Base-by-base conservation (phyloP, 1,140 invertebrate species). In the Phocides pigmalion region DNA sequence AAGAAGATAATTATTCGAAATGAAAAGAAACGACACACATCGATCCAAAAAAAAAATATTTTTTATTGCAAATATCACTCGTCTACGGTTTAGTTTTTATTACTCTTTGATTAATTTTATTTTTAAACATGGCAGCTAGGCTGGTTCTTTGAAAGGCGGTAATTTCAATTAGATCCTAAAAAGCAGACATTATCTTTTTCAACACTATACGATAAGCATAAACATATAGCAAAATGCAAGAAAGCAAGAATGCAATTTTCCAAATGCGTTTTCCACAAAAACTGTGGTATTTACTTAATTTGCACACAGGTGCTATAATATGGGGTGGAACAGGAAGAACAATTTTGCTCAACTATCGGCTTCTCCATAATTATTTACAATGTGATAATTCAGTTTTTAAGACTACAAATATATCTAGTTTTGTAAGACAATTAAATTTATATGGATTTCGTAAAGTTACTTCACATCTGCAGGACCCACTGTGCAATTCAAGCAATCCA, bases 371-470 rank as follows among this genome's bases (percentile, higher is more conserved):
- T 59, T 94, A 93, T 74, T 77, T 94, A 8, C 85, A 89, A 64
- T 84, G 87, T 50, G 83, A 85, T 44, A 85, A 92, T 46, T 93
- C 93, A 6, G 89, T 94, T 66, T 94, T 94, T 72, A 94, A 94
- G 72, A 94, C 94, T 1, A 93, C 82, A 28, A 93, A 94, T 66
- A 93, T 94, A 11, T 93, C 93, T 11, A 94, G 93, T 72, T 94
- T 94, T 72, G 93, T 94, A 11, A 85, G 94, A 19, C 94, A 94
- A 61, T 74, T 94, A 12, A 94, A 94, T 75, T 86, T 94, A 9
- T 94, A 94, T 64, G 94, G 94, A 0, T 94, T 94, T 76, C 91
- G 93, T 11, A 94, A 94, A 86, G 92, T 94, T 12, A 93, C 93
- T 5, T 93, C 92, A 0, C 93, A 93, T 68, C 89, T 92, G 50